A percentile compares a stretch with the other conserved stretches of the same genome.
These are phyloP conservation scores for Empis livida DNA, from an alignment of 2,888 invertebrate species.

Conservation along the genomic window DNA sequence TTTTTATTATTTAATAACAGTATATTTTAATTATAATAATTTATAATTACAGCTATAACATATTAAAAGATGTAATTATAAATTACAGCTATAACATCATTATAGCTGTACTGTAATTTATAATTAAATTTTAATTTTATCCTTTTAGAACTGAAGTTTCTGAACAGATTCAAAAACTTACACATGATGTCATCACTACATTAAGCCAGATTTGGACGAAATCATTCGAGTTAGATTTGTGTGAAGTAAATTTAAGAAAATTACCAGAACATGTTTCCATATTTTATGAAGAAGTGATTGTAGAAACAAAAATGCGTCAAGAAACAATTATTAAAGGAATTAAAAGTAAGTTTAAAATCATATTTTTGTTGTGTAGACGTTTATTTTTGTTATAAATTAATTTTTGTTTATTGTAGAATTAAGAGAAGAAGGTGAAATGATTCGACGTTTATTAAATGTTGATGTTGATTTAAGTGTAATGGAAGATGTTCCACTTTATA, in stretches of 20 bases:
- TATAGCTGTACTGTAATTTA: too few species aligned
- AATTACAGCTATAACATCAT: too few species aligned
- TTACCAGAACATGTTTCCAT: slow-evolving; percentile 37
- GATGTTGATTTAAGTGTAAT: slow-evolving; percentile 18
- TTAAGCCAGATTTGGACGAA: slow-evolving; percentile 24
- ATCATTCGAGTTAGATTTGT: slow-evolving; percentile 24
- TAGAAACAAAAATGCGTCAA: slow-evolving; percentile 45
- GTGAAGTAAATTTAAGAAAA: slow-evolving; percentile 21
- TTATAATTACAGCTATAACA: too few species aligned
- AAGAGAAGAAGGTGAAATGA: slow-evolving; percentile 21
- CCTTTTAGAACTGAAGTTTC: background rate
- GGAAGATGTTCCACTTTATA: slow-evolving; percentile 29
- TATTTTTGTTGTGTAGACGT: too few species aligned
- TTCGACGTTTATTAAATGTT: slow-evolving; percentile 25
- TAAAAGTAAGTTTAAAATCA: slow-evolving; percentile 34
- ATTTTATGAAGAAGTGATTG: slow-evolving; percentile 46
- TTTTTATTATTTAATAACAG: too few species aligned
- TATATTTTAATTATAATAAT: too few species aligned
- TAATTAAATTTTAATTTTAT: too few species aligned
- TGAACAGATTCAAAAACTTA: slow-evolving; percentile 20
- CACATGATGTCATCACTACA: slow-evolving; percentile 18
- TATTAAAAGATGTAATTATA: too few species aligned
- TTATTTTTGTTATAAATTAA: background rate
- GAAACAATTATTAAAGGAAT: slow-evolving; percentile 42
- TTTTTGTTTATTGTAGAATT: slow-evolving; percentile 15